Base-by-base conservation (phyloP, 2,797 vertebrate genomes). In the Threskiornis aethiopicus region DNA sequence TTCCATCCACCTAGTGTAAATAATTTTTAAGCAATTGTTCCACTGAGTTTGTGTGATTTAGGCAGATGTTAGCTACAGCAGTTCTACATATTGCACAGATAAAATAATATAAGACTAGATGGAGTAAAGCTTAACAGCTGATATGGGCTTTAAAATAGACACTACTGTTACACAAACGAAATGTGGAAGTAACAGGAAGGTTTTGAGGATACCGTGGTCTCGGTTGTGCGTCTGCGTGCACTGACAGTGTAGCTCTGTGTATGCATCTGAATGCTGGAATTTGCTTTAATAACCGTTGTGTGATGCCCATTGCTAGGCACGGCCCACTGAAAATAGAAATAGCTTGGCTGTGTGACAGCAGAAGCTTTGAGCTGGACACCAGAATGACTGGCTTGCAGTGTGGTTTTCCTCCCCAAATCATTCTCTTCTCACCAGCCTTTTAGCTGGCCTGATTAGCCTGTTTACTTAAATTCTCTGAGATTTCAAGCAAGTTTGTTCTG, bases 21-120 rank as follows among this genome's bases (percentile, higher is more conserved):
- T 97, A 94, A 95, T 97, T 97, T 96, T 92, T 89, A 79, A 96
- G 91, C 91, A 86, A 77, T 96, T 96, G 97, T 94, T 97, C 92
- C 64, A 79, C 33, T 0, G 58, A 2, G 26, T 90, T 82, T 84
- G 87, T 96, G 73, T 92, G 91, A 49, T 93, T 90, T 79, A 73
- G 90, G 90, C 87, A 95, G 94, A 93, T 97, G 93, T 93, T 94
- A 47, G 88, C 81, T 76, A 47, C 0, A 46, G 65, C 58, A 58
- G 19, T 75, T 95, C 46, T 51, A 35, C 33, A 6, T 29, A 17
- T 78, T 93, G 83, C 83, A 73, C 42, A 37, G 93, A 64, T 61
- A 44, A 65, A 37, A 69, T 37, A 94, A 73, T 16, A 4, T 4
- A 65, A 84, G 83, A 55, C 31, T 91, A n/a, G 59, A 42, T 39